phyloP scores from a whole-genome alignment of 1,140 invertebrate genomes.

The Stenopsyche tienmushanensis region DNA sequence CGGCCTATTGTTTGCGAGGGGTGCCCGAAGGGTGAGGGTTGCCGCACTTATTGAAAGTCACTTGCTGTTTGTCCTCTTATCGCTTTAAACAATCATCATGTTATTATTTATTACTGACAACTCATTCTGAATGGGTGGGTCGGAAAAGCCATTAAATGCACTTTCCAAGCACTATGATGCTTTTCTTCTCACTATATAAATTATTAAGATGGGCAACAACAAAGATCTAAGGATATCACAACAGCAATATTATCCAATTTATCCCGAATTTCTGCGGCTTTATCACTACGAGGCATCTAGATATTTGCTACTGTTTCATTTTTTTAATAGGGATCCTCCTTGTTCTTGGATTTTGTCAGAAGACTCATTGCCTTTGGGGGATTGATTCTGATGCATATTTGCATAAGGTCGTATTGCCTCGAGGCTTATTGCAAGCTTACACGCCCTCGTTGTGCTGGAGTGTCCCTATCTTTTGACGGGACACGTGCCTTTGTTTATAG shows the following conservation, averaged over 20 bases:
- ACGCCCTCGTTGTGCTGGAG: background rate
- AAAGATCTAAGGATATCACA: too few species aligned
- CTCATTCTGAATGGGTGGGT: background rate
- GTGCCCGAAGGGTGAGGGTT: background rate
- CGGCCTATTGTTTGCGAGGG: background rate
- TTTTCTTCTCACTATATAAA: too few species aligned
- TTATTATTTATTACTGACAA: background rate
- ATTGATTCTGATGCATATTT: background rate
- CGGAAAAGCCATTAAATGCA: background rate
- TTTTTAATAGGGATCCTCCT: too few species aligned
- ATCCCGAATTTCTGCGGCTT: too few species aligned
- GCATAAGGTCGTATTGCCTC: background rate
- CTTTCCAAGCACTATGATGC: too few species aligned
- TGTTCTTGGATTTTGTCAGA: too few species aligned
- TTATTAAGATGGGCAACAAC: too few species aligned
- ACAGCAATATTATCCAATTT: too few species aligned
- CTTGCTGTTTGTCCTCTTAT: conserved; percentile 25
- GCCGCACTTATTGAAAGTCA: conserved; percentile 14
- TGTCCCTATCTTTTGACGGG: conserved; percentile 24
- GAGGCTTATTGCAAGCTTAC: conserved; percentile 9
- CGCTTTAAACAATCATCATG: conserved; percentile 19
- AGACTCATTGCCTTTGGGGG: background rate
- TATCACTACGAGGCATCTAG: too few species aligned
- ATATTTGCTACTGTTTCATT: too few species aligned
- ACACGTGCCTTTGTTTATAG: conserved; percentile 28